Base-by-base conservation (phyloP, 2,888 invertebrate species). In the Eilema depressum region DNA sequence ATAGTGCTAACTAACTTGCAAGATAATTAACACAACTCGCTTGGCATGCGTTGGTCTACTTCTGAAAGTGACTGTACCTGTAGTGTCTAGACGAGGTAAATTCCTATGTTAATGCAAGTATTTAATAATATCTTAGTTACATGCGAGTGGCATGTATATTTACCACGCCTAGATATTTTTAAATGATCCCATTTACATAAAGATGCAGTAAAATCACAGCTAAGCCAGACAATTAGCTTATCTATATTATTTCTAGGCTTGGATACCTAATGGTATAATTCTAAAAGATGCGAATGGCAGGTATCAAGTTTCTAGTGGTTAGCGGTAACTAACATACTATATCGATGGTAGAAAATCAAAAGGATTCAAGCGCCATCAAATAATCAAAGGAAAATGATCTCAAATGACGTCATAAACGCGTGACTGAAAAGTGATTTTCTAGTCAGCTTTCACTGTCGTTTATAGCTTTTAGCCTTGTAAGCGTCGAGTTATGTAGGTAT, bases 241-340 rank as follows among this genome's bases (percentile, higher is more conserved):
- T n/a, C n/a, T 26, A 41, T 63, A 12, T 37, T 3, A 20, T 11
- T 47, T 47, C 63, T n/a, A 25, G 7, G n/a, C 23, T 11, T 59
- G 5, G 20, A 12, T 30, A 28, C 41, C 41, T 41, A 41, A 8
- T 41, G 10, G 17, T 41, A 41, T 14, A 4, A 41, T 41, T 41
- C 14, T 41, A 41, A 41, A 14, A 41, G 41, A 41, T 47, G 20
- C 47, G 7, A 47, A 20, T 47, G 47, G 0, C 17, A 41, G 41
- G 47, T 7, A 47, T 47, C 26, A 26, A 47, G 41, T 63, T 47
- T 47, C 56, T 33, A 65, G 65, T 20, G 53, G 17, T 65, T 65
- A 30, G 20, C 47, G 7, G 47, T 47, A 47, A 47, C 47, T 20
- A 47, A 0, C 47, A 47, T n/a, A n/a, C 5, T 1, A 47, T 20